Percentiles rank a stretch among this genome's conserved stretches.
Conservation (phyloP, 2,888 invertebrate genomes). For the Morpho helenor region DNA sequence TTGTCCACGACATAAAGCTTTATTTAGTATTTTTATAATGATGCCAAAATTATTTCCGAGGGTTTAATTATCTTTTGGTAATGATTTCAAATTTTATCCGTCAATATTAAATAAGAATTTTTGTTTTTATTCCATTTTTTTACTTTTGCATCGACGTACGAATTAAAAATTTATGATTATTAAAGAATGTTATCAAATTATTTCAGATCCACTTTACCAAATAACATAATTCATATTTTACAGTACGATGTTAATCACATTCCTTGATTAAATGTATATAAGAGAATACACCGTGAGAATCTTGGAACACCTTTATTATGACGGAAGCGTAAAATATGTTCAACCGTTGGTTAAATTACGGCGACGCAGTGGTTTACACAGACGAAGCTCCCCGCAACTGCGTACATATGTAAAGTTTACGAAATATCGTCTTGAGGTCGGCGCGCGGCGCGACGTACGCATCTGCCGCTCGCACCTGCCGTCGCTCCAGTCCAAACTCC, state of each 20-base stretch:
- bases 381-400: neutral
- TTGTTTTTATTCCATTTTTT: too few species aligned
- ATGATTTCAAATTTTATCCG: too few species aligned
- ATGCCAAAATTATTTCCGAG: too few species aligned
- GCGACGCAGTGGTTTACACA: neutral
- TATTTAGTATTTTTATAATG: too few species aligned
- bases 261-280: slow-evolving; percentile 1
- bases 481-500: slow-evolving; percentile 32
- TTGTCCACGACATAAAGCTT: too few species aligned
- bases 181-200: too few species aligned
- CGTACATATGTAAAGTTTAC: slow-evolving; percentile 27
- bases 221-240: too few species aligned
- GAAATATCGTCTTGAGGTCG: slow-evolving; percentile 40
- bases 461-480: slow-evolving; percentile 59
- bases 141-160: too few species aligned
- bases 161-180: too few species aligned
- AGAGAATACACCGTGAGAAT: slow-evolving; percentile 1
- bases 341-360: slow-evolving; percentile 2
- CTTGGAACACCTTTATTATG: neutral
- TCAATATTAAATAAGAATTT: too few species aligned
- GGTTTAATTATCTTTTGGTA: too few species aligned
- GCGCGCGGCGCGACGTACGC: slow-evolving; percentile 29
- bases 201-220: too few species aligned
- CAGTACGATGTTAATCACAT: neutral
- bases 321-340: neutral